Base-by-base conservation (phyloP, 2,888 invertebrate species). In the Cynaeus angustus region DNA sequence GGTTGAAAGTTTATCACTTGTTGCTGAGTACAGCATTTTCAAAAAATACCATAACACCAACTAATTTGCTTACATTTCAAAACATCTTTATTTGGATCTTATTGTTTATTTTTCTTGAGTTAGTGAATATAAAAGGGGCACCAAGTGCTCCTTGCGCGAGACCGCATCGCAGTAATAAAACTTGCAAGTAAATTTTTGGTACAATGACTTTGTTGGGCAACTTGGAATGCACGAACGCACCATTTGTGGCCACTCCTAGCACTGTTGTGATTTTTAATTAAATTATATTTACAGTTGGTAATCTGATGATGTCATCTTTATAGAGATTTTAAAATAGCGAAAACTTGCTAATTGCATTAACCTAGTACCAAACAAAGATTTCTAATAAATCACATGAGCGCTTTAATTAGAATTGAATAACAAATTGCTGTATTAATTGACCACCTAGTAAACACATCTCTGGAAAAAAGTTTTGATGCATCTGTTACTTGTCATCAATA, bases 311-410 rank as follows among this genome's bases (percentile, higher is more conserved):
- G 50, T 67, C 66, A 67, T 52, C 66, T 67, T 48, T 59, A 67
- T 67, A 59, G 52, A 37, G 66, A 66, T 66, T 56, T 66, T 62
- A 56, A 52, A 65, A 59, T 52, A 59, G 59, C 50, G 53, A 69
- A 65, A 69, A 65, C 58, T 4, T 21, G 65, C 65, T 69, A 69
- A 69, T 69, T 69, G 41, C 53, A 69, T 69, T 65, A 65, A 66
- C 65, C 65, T 38, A 52, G 58, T 52, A 64, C 38, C 65, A 65
- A 69, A 69, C 65, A 69, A 58, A 45, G 53, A 58, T 69, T 66
- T 59, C 65, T 45, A 69, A 43, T 69, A 67, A 67, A 67, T 67
- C 66, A 67, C 66, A 59, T 67, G 66, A 56, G 38, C 30, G 10
- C 30, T 64, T 59, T 69, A 69, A 69, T 69, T 69, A 58, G 58